These are phyloP conservation scores for Daboia siamensis DNA, from an alignment of 2,113 vertebrate species.

Conservation along the genomic window DNA sequence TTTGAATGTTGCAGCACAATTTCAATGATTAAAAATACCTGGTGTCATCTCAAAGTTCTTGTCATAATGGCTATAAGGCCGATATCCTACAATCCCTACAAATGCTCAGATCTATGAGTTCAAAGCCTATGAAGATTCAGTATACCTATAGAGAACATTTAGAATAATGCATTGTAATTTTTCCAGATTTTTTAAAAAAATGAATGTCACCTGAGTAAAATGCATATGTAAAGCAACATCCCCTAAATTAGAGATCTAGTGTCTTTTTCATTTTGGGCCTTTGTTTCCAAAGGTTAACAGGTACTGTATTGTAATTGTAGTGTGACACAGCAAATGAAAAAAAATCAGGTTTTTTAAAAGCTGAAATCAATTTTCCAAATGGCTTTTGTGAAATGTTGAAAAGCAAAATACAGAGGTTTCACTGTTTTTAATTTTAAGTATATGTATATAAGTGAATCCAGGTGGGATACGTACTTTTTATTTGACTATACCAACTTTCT, in stretches of 20 bases:
- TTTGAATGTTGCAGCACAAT: slow-evolving; percentile 53
- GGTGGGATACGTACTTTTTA: slow-evolving; percentile 65
- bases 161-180: slow-evolving; percentile 71
- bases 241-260: slow-evolving; percentile 69
- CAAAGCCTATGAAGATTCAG: slow-evolving; percentile 71
- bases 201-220: slow-evolving; percentile 68
- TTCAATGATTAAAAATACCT: slow-evolving; percentile 71
- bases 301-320: slow-evolving; percentile 70
- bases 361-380: slow-evolving; percentile 73
- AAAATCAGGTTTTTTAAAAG: slow-evolving; percentile 73
- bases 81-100: slow-evolving; percentile 60
- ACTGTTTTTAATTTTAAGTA: slow-evolving; percentile 64
- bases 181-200: slow-evolving; percentile 67
- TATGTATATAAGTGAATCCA: slow-evolving; percentile 69
- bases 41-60: slow-evolving; percentile 65
- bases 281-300: slow-evolving; percentile 66
- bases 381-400: slow-evolving; percentile 73
- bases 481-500: slow-evolving; percentile 56
- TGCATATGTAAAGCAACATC: slow-evolving; percentile 64
- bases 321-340: slow-evolving; percentile 70
- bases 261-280: slow-evolving; percentile 54
- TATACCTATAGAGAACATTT: slow-evolving; percentile 64
- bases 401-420: slow-evolving; percentile 75
- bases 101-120: slow-evolving; percentile 66
- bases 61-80: slow-evolving; percentile 63